Evolutionary conservation across 2,113 vertebrate species (phyloP), one percentile per base, ranked within the genome.

Genomic region (Pygoscelis adeliae): DNA sequence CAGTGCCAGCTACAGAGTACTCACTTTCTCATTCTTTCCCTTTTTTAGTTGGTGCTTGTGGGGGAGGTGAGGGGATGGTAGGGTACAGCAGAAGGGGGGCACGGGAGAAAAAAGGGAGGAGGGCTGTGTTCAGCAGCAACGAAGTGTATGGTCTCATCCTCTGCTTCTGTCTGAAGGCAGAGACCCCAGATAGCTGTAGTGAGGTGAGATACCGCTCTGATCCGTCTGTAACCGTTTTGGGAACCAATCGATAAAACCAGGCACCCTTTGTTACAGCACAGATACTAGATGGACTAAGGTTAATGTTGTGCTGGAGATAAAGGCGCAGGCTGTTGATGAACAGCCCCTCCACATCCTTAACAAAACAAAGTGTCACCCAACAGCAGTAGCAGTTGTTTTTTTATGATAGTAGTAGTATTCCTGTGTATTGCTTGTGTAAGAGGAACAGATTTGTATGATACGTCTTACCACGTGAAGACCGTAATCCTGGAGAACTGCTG

Each of bases 1-100:
- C 97, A 1, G 97, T 98, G 99, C 99, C 99, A 99, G 98, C 97
- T 95, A 97, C 96, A 89, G 98, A 97, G 98, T 97, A 95, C 98
- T 96, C 98, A 98, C 98, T 98, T 98, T 96, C 97, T 96, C 98
- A 96, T 96, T 98, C 98, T 97, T 96, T 96, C 97, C 97, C 97
- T 97, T 97, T 83, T 66, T 89, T 66, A 96, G 87, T 9, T 88
- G 97, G 86, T 85, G 90, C 96, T 56, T 4, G n/a, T 47, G 95
- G 91, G 88, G 97, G 96, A 80, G 96, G 95, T 44, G 76, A 89
- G 96, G 88, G 86, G 94, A 77, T 83, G 84, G 21, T 47, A 76
- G 85, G 94, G 87, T 52, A 20, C 38, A 34, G 96, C n/a, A 61
- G 86, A 87, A 92, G 82, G 88, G 80, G 79, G 78, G 56, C 79